Percentiles rank a stretch among this genome's conserved stretches.
Conservation (phyloP, 2,797 vertebrate genomes). For the Rhynchotus rufescens region DNA sequence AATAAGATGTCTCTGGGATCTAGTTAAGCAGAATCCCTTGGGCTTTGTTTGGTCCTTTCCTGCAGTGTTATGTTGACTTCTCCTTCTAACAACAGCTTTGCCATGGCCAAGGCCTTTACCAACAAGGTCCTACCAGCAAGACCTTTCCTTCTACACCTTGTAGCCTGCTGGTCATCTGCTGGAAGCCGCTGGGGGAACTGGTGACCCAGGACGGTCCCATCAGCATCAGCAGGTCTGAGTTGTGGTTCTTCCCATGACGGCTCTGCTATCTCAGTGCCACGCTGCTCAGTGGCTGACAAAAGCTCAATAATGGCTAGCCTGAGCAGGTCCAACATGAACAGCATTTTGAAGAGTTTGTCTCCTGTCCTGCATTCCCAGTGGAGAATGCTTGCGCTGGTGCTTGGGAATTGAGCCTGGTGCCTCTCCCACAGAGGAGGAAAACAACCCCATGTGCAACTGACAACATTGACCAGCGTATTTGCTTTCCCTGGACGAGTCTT, state of each 20-base stretch:
- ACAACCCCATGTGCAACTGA: fast-evolving
- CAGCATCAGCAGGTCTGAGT: neutral
- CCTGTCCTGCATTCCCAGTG: neutral
- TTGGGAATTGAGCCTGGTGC: neutral
- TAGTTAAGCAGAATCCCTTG: neutral
- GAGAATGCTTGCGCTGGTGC: fast-evolving
- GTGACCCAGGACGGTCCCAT: neutral
- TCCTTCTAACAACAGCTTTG: neutral
- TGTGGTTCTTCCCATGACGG: fast-evolving
- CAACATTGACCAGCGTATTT: fast-evolving
- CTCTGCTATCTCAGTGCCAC: neutral
- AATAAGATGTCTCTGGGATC: fast-evolving
- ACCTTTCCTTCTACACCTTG: neutral
- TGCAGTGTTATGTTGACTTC: neutral
- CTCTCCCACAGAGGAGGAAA: neutral
- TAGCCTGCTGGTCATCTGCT: neutral
- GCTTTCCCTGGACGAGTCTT: fast-evolving
- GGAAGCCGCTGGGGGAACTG: neutral
- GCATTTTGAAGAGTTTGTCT: neutral
- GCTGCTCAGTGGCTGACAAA: neutral
- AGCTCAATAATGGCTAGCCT: neutral
- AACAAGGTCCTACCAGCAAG: neutral
- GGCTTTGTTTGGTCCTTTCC: neutral
- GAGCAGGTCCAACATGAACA: neutral
- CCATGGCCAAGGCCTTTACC: neutral